Base-by-base conservation (phyloP, 2,888 invertebrate genomes). In the Drosophila paramelanica region DNA sequence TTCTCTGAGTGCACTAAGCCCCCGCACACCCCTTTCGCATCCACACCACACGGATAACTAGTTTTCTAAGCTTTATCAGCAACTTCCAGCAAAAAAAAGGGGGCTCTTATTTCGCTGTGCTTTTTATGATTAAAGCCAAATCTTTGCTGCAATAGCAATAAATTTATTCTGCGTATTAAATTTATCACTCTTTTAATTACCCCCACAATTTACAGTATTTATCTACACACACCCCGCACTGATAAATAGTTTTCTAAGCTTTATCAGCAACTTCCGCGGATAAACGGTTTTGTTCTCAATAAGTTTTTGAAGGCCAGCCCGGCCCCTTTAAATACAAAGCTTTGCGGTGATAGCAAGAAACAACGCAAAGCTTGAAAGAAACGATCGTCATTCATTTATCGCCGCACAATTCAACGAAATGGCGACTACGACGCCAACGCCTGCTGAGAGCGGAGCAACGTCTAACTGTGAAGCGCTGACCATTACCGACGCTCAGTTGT, bases 401-500 rank as follows among this genome's bases (percentile, higher is more conserved):
- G 46, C 75, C 46, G 52, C 59, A 47, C 11, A 52, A 23, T 61
- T 59, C 58, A 17, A 39, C 47, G 57, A 68, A 79, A 46, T 57
- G 50, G 45, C 55, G 55, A 72, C 70, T 33, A 8, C 47, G 27
- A 45, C 23, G 57, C 6, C 17, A n/a, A 55, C 58, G 51, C 2
- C 39, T 53, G 38, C 13, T 38, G 62, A 78, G 77, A 78, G 67
- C 55, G 49, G 36, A 38, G 52, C 33, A 20, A 36, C 55, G 46
- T 61, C 62, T 82, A 81, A 87, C 85, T 85, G 88, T 68, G 79
- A 70, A 81, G 55, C 82, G 77, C 64, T 86, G 74, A 73, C 79
- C 81, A 82, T 74, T 81, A 65, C 50, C 66, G 64, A 67, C 65
- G 53, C 68, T 67, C 68, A 42, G 39, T 38, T 53, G 51, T 33